Percentiles rank a stretch among this genome's conserved stretches.
These are phyloP conservation scores for Borostomias antarcticus DNA, from an alignment of 2,797 vertebrate species.

Conservation along the genomic window DNA sequence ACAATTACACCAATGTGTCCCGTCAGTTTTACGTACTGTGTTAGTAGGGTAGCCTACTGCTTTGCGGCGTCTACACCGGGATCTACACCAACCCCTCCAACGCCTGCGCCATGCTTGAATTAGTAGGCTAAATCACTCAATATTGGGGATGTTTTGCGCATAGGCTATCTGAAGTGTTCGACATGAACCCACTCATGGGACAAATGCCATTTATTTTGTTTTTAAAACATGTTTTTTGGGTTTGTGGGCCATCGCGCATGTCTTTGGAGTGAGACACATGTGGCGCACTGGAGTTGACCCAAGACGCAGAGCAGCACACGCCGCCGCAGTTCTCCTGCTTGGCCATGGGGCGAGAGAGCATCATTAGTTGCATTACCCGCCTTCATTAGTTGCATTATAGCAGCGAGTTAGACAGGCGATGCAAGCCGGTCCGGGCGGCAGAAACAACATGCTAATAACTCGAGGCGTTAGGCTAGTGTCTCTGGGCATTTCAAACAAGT, in stretches of 20 bases:
- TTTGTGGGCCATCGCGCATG: neutral
- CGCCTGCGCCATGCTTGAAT: too few species aligned
- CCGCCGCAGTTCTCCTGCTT: constrained; percentile 34
- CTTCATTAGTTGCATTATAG: constrained; percentile 63
- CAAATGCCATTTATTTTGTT: too few species aligned
- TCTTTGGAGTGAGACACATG: constrained; percentile 12
- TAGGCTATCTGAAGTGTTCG: too few species aligned
- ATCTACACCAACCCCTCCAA: too few species aligned
- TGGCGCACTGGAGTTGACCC: constrained; percentile 13
- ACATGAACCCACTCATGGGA: too few species aligned
- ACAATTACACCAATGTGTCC: too few species aligned
- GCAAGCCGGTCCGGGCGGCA: constrained; percentile 16
- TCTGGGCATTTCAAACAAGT: constrained; percentile 14
- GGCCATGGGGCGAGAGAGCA: constrained; percentile 36
- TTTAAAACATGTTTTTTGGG: neutral
- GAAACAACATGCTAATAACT: constrained; percentile 41
- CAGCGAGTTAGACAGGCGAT: constrained; percentile 52
- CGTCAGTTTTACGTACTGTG: too few species aligned
- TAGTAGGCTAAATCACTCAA: too few species aligned
- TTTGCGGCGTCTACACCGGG: too few species aligned
- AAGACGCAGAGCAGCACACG: constrained; percentile 11
- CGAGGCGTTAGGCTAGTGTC: constrained; percentile 21
- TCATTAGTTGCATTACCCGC: too few species aligned
- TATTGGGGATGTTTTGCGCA: too few species aligned
- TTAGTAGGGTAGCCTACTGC: too few species aligned